Conservation (phyloP, 1,140 invertebrate genomes). For the Brachionus rotundiformis region DNA sequence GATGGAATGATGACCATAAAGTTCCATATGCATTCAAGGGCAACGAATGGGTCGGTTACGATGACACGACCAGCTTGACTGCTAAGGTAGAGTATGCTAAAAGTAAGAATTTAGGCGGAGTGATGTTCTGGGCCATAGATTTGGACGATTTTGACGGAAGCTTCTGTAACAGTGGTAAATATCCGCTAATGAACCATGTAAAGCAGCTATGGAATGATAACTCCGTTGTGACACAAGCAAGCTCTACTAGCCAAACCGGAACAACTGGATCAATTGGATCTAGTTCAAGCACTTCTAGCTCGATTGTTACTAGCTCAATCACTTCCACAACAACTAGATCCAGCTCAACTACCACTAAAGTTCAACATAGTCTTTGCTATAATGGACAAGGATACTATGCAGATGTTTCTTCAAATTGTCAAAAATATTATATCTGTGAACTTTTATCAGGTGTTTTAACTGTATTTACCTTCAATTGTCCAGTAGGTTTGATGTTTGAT, state of each 20-base stretch:
- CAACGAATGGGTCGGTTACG: conserved; percentile 93
- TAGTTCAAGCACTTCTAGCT: not conserved
- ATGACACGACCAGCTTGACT: conserved; percentile 68
- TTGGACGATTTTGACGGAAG: conserved; percentile 51
- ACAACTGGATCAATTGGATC: not conserved
- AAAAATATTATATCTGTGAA: conserved; percentile 18
- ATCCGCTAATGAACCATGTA: conserved; percentile 45
- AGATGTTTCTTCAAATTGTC: not conserved
- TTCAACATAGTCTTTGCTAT: not conserved
- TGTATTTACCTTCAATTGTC: conserved; percentile 6
- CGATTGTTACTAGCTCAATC: too few relatives aligned
- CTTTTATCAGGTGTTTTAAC: not conserved
- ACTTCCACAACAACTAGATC: too few relatives aligned
- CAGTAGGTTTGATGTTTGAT: not conserved
- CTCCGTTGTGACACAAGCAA: not conserved
- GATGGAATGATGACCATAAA: conserved; percentile 41
- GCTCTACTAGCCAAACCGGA: not conserved
- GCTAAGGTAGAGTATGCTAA: conserved; percentile 53
- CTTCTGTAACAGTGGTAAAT: conserved; percentile 48
- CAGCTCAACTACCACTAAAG: not conserved
- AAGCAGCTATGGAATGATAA: not conserved
- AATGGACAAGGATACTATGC: not conserved
- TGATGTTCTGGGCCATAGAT: conserved; percentile 51
- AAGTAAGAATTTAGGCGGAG: conserved; percentile 28
- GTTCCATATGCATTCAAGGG: conserved; percentile 77